phyloP scores from a whole-genome alignment of 2,797 vertebrate genomes.

The Chelmon rostratus region DNA sequence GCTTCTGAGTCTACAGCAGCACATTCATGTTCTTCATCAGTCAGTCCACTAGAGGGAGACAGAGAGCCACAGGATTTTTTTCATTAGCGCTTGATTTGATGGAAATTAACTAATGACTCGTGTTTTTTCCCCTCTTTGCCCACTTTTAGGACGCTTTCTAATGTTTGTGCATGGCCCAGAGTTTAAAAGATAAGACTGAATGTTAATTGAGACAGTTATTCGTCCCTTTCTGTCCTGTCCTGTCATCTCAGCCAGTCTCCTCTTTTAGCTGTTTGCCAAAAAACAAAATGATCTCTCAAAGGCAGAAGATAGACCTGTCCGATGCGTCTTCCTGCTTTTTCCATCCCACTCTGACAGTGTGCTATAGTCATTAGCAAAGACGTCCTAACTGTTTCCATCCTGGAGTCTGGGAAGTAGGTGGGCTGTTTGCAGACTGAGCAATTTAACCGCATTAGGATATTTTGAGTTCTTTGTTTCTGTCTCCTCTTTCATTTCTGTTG shows the following conservation, averaged over 20 bases:
- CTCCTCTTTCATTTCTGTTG: background rate
- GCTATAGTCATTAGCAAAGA: constrained; percentile 59
- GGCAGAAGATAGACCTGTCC: background rate
- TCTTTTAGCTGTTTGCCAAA: constrained; percentile 13
- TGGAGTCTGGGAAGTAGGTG: constrained; percentile 65
- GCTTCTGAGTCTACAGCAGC: background rate
- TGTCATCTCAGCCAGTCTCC: constrained; percentile 15
- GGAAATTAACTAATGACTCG: background rate
- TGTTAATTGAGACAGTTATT: no score
- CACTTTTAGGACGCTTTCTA: background rate
- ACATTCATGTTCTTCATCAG: background rate
- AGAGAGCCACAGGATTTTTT: background rate
- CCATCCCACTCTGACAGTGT: constrained; percentile 34
- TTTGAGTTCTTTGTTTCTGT: constrained; percentile 10
- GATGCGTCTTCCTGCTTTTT: constrained; percentile 30
- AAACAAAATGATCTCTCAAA: background rate
- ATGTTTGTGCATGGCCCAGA: background rate
- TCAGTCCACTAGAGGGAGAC: constrained; percentile 30
- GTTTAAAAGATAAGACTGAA: background rate
- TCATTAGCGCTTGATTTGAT: background rate
- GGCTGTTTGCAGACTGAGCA: constrained; percentile 30
- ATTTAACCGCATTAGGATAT: constrained; percentile 11
- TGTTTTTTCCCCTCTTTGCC: rapidly evolving
- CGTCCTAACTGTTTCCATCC: constrained; percentile 27
- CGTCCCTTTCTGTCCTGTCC: background rate